Conservation (phyloP, 2,113 vertebrate genomes). For the Acrocephalus arundinaceus region DNA sequence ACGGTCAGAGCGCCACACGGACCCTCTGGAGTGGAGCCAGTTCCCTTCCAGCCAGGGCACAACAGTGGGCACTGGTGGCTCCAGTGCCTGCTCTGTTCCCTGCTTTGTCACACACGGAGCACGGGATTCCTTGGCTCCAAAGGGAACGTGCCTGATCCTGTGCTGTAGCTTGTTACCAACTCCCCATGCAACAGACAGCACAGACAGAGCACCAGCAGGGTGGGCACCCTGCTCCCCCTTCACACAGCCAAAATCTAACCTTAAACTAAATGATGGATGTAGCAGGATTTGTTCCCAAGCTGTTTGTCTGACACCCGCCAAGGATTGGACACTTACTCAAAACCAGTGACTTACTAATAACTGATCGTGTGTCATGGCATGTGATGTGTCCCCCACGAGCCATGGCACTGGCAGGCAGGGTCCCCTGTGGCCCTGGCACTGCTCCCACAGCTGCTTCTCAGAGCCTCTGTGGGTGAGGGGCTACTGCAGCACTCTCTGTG, state of each 20-base stretch:
- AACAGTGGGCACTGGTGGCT: fast-evolving
- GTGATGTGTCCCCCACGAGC: fast-evolving
- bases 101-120: fast-evolving
- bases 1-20: fast-evolving
- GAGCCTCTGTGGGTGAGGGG: fast-evolving
- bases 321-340: fast-evolving
- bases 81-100: background rate
- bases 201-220: too few species aligned
- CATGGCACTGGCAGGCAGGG: background rate
- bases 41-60: fast-evolving
- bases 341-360: background rate
- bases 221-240: background rate
- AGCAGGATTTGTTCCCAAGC: background rate
- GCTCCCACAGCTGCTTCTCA: background rate
- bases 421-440: fast-evolving
- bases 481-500: fast-evolving
- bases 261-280: fast-evolving
- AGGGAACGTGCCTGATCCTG: fast-evolving
- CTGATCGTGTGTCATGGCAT: fast-evolving
- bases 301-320: background rate
- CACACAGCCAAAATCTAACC: background rate
- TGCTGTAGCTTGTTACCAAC: fast-evolving
- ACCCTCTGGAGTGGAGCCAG: fast-evolving
- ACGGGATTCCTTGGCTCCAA: fast-evolving
- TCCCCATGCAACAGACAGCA: fast-evolving